Conservation (phyloP, 2,888 invertebrate genomes). For the Amphipyra berbera region DNA sequence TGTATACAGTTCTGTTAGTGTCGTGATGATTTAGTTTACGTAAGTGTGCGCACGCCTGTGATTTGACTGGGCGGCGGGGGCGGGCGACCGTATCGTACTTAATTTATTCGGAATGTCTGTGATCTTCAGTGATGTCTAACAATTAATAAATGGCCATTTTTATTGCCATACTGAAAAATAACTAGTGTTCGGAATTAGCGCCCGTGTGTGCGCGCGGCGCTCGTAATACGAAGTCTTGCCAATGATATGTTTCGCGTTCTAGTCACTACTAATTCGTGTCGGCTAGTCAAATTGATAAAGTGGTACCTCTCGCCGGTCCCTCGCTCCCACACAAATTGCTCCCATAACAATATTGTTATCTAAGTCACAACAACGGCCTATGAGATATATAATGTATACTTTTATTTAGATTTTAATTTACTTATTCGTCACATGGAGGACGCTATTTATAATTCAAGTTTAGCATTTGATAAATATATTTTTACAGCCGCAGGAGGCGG, state of each 20-base stretch:
- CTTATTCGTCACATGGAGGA: constrained; percentile 62
- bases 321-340: constrained; percentile 48
- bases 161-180: constrained; percentile 67
- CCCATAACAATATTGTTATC: constrained; percentile 66
- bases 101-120: constrained; percentile 74
- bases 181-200: constrained; percentile 54
- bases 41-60: constrained; percentile 39
- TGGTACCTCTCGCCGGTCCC: constrained; percentile 50
- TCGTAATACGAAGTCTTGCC: constrained; percentile 80
- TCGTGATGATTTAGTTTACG: constrained; percentile 28
- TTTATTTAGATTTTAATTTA: constrained; percentile 77
- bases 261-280: constrained; percentile 86
- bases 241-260: constrained; percentile 85
- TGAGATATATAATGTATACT: constrained; percentile 76
- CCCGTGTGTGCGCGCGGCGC: constrained; percentile 38
- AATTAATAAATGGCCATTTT: constrained; percentile 64
- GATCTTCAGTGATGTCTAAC: constrained; percentile 65
- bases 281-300: constrained; percentile 82
- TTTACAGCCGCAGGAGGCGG: constrained; percentile 67
- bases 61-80: constrained; percentile 48
- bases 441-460: constrained; percentile 79
- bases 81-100: constrained; percentile 57
- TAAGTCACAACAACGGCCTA: constrained; percentile 86
- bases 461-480: constrained; percentile 79
- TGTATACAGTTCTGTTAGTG: constrained; percentile 20